Conservation (phyloP, 2,888 invertebrate genomes). For the Heliconius sara region DNA sequence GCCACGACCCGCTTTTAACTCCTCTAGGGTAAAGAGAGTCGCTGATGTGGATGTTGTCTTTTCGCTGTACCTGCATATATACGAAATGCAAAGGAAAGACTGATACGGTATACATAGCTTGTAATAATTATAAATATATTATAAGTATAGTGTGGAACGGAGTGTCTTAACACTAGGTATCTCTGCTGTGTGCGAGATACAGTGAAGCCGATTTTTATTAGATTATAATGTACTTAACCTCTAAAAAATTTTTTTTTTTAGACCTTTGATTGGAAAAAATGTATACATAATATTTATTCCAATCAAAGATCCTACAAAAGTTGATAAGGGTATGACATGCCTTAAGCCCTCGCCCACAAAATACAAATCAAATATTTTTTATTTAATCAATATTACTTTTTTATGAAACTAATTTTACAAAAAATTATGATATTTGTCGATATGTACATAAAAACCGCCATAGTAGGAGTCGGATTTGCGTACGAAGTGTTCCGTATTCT, state of each 20-base stretch:
- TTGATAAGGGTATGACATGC: conserved; percentile 67
- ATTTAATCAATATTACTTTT: conserved; percentile 1
- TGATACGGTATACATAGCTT: no score
- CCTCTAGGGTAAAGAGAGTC: not conserved
- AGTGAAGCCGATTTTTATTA: no score
- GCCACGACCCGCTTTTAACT: not conserved
- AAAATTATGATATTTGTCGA: not conserved
- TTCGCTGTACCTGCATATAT: no score
- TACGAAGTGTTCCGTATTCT: no score
- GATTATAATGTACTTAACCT: not conserved
- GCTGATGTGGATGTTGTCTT: not conserved
- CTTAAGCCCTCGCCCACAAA: conserved; percentile 37
- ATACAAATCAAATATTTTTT: conserved; percentile 24
- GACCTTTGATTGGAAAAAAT: not conserved
- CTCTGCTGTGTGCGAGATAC: no score
- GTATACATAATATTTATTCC: conserved; percentile 22
- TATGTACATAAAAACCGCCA: no score
- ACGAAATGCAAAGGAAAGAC: no score
- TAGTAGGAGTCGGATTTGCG: no score
- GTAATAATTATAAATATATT: no score
- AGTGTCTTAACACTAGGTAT: no score
- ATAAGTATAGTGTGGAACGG: no score
- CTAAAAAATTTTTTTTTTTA: not conserved
- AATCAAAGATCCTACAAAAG: conserved; percentile 42
- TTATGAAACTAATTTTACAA: not conserved